Percentiles rank a stretch among this genome's conserved stretches.
phyloP scores from a whole-genome alignment of 2,113 vertebrate genomes.

The Cyanocitta stelleri region DNA sequence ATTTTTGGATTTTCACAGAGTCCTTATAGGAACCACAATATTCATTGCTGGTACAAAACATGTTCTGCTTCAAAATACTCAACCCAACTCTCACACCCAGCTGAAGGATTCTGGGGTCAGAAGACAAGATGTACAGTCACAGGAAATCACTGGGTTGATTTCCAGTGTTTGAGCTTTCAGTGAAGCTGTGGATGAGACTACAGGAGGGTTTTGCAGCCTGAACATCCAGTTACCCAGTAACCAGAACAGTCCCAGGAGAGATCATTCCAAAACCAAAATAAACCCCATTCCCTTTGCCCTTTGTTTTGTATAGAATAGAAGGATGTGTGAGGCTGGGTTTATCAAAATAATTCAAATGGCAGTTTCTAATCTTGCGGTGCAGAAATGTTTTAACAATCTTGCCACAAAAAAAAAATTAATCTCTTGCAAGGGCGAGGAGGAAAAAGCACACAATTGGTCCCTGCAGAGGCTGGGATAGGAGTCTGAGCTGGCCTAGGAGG shows the following conservation, averaged over 20 bases:
- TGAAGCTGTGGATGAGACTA: neutral
- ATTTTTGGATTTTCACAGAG: neutral
- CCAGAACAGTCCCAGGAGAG: neutral
- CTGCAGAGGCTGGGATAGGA: neutral
- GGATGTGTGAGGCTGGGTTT: slow-evolving; percentile 44
- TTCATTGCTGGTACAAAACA: neutral
- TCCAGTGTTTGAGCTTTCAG: neutral
- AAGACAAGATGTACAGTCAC: neutral
- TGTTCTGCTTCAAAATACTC: neutral
- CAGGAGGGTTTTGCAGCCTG: neutral
- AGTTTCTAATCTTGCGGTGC: slow-evolving; percentile 13
- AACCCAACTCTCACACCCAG: no score
- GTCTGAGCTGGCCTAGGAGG: neutral
- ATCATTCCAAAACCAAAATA: neutral
- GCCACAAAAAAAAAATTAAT: neutral
- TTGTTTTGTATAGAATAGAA: slow-evolving; percentile 50
- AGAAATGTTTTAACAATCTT: slow-evolving; percentile 27
- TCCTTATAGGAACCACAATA: neutral
- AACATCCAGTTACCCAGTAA: neutral
- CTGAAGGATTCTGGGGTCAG: neutral
- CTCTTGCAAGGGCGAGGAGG: neutral
- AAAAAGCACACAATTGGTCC: neutral
- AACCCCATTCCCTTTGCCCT: neutral
- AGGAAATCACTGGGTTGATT: neutral
- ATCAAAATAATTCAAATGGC: neutral